These are phyloP conservation scores for Lamproptera curius DNA, from an alignment of 2,888 invertebrate genomes.

Conservation along the genomic window DNA sequence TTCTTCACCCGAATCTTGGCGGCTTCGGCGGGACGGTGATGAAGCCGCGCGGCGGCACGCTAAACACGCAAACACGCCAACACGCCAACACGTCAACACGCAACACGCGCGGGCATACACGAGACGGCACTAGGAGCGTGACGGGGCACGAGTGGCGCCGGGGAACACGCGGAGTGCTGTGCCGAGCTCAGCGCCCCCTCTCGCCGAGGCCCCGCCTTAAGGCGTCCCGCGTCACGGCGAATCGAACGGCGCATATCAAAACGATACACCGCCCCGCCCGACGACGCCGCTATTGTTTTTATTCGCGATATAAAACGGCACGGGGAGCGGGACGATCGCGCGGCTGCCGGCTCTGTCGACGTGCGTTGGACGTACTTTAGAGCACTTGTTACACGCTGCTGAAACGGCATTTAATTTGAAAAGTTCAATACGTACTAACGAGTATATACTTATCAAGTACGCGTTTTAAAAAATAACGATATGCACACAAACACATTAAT, in stretches of 20 bases:
- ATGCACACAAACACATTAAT: no score
- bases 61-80: no score
- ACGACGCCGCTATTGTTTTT: conserved; percentile 64
- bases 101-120: conserved; percentile 20
- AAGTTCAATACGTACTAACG: no score
- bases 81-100: conserved; percentile 42
- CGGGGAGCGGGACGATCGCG: not conserved
- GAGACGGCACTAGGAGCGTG: conserved; percentile 24
- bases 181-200: conserved; percentile 44
- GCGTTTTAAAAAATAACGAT: no score
- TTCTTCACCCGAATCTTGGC: conserved; percentile 94
- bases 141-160: conserved; percentile 48
- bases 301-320: conserved; percentile 70
- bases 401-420: no score
- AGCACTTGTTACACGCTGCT: no score
- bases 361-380: no score
- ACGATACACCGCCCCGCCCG: conserved; percentile 60
- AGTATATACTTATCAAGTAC: no score
- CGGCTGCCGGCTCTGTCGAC: not conserved
- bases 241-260: conserved; percentile 70
- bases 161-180: conserved; percentile 59
- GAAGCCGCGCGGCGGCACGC: conserved; percentile 53
- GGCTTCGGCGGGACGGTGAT: conserved; percentile 53
- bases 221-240: conserved; percentile 70
- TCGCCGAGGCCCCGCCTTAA: conserved; percentile 58